Evolutionary conservation across 2,888 invertebrate genomes (phyloP).

Genomic region (Apodemia duryi): DNA sequence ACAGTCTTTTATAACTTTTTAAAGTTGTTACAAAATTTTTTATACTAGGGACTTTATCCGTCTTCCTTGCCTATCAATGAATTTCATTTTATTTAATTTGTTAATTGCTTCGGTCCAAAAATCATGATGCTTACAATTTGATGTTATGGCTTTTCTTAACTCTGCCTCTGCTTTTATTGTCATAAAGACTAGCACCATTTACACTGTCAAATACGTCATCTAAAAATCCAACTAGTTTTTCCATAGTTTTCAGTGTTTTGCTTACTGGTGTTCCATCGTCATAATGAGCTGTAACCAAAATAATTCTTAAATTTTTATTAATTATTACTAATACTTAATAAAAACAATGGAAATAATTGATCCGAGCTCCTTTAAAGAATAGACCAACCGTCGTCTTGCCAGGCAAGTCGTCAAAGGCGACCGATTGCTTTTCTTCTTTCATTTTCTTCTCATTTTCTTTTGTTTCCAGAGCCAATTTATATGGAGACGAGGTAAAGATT

Average conservation of each 20-base stretch:
- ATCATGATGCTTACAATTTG: constrained; percentile 18
- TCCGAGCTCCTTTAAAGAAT: too few species aligned
- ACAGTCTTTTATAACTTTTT: constrained; percentile 25
- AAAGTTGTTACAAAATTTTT: constrained; percentile 27
- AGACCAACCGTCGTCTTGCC: too few species aligned
- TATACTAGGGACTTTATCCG: constrained; percentile 25
- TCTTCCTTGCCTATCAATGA: constrained; percentile 16
- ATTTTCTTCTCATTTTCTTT: constrained; percentile 22
- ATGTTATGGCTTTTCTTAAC: constrained; percentile 21
- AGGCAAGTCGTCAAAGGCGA: too few species aligned
- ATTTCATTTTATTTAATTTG: constrained; percentile 21
- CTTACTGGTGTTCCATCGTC: constrained; percentile 19
- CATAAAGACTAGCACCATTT: constrained; percentile 18
- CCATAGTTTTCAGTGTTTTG: constrained; percentile 23
- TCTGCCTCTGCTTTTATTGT: constrained; percentile 24
- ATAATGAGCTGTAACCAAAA: constrained; percentile 18
- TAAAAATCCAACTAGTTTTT: constrained; percentile 19
- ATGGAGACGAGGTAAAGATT: constrained; percentile 22
- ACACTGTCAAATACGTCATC: constrained; percentile 25
- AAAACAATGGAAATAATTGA: too few species aligned
- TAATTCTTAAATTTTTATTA: neutral
- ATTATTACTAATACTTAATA: neutral
- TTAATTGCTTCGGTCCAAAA: constrained; percentile 25
- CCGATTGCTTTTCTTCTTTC: constrained; percentile 14
- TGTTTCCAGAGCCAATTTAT: constrained; percentile 19